Evolutionary conservation across 2,797 vertebrate genomes (phyloP), one percentile per base, ranked within the genome.

Genomic region (Antrozous pallidus): DNA sequence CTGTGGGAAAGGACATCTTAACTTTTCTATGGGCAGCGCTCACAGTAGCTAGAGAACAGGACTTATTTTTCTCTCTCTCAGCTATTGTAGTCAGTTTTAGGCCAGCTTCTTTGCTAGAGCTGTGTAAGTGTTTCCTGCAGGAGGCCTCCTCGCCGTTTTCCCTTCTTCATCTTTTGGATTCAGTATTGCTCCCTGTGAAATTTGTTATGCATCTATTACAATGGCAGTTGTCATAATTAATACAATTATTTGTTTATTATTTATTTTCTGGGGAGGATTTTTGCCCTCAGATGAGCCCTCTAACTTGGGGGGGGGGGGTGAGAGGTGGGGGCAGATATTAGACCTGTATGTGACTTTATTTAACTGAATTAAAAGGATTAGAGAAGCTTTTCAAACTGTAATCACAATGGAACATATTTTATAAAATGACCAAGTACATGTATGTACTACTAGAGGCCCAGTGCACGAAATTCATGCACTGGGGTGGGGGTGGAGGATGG

Each of bases 341-440:
- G 18, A 38, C 88, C 70, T 79, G 63, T 83, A 49, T 63, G 40
- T 84, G 18, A 65, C 49, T n/a, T n/a, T n/a, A n/a, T n/a, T n/a
- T n/a, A 79, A 45, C 69, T 94, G 78, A 78, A 69, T 56, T 88
- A 75, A 47, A 58, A 51, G 36, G 8, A 90, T 84, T 81, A 94
- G 69, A 78, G 36, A 82, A 63, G 1, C 14, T 81, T 90, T 71
- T 70, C 14, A 45, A 70, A 58, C 79, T 77, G 33, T 78, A 49
- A 24, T 18, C n/a, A 65, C 24, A 42, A 31, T 67, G 74, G 82
- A 81, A 95, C 92, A 82, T 71, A 36, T 58, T 82, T 91, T 81
- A 86, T n/a, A 58, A 82, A 93, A 88, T 69, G 24, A 71, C 5
- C 1, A 91, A 70, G 7, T 65, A 73, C 8, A 51, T 69, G 26